Base-by-base conservation (phyloP, 2,797 vertebrate species). In the Chaenodraco wilsoni region DNA sequence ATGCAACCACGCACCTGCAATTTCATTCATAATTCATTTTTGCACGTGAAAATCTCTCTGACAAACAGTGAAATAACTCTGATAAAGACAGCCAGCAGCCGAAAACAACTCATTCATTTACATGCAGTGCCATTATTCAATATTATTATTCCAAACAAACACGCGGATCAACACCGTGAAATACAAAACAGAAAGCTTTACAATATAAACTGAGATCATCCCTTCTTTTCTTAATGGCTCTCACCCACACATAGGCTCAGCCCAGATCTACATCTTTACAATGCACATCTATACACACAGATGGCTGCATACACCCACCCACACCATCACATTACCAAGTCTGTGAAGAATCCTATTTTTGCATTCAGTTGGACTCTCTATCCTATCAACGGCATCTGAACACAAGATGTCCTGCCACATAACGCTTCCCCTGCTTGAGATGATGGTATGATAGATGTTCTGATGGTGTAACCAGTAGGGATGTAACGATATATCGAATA, bases 181-280 rank as follows among this genome's bases (percentile, higher is more conserved):
- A 65, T 43, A 63, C 33, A 57, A 62, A 61, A 61, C 60, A 67
- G 56, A 48, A 57, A 40, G 64, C 54, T 44, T 60, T 67, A 23
- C 48, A 63, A 70, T n/a, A 72, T 59, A 21, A 76, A 74, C 54
- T 56, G 67, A 66, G 44, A 80, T 74, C 43, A 74, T 72, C 55
- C 45, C 15, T 17, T 55, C 52, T 61, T 46, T 15, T 13, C 14
- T 73, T 33, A 31, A 65, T 50, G 41, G 13, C 45, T 75, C 64
- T 72, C 77, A 66, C 76, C 62, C 79, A 68, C 72, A 72, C 65
- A 69, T 37, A 51, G 49, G 45, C 46, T 58, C 50, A 27, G 5
- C 27, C 27, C 27, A 52, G 31, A 56, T 62, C 45, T 19, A 54
- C 52, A 57, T 50, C 65, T 57, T 49, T 15, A 48, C 43, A 31